phyloP scores from a whole-genome alignment of 2,113 vertebrate genomes.

The Oryzias javanicus region DNA sequence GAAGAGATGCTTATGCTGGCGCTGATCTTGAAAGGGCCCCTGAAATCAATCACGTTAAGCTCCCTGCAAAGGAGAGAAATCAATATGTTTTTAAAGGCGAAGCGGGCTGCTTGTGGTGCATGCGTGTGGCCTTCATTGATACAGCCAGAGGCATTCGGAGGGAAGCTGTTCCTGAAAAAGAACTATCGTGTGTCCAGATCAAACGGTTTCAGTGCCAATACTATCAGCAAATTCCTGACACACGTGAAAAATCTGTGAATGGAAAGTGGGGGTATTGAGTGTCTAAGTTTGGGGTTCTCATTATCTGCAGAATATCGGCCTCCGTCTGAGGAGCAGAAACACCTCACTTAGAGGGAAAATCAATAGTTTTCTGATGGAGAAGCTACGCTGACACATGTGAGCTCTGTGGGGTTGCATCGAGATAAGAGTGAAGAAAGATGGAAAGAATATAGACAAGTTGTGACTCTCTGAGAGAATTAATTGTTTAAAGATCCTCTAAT shows the following conservation, averaged over 20 bases:
- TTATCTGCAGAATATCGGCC: conserved; percentile 25
- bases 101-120: conserved; percentile 66
- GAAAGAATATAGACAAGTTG: conserved; percentile 24
- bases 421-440: conserved; percentile 22
- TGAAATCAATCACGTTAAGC: conserved; percentile 78
- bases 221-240: conserved; percentile 35
- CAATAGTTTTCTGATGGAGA: conserved; percentile 43
- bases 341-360: conserved; percentile 29
- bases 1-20: conserved; percentile 75
- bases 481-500: conserved; percentile 48
- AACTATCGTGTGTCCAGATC: conserved; percentile 58
- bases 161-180: conserved; percentile 58
- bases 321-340: conserved; percentile 32
- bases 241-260: conserved; percentile 28
- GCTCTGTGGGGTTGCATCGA: conserved; percentile 6
- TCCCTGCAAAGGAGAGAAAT: conserved; percentile 76
- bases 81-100: conserved; percentile 80
- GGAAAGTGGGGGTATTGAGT: conserved; percentile 2
- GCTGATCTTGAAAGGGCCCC: conserved; percentile 79
- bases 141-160: conserved; percentile 47
- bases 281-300: conserved; percentile 18
- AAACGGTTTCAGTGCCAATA: conserved; percentile 57
- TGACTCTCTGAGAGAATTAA: conserved; percentile 49
- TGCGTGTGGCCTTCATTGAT: conserved; percentile 70
- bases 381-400: conserved; percentile 21